phyloP scores from a whole-genome alignment of 2,797 vertebrate species.

The Acipenser oxyrinchus region DNA sequence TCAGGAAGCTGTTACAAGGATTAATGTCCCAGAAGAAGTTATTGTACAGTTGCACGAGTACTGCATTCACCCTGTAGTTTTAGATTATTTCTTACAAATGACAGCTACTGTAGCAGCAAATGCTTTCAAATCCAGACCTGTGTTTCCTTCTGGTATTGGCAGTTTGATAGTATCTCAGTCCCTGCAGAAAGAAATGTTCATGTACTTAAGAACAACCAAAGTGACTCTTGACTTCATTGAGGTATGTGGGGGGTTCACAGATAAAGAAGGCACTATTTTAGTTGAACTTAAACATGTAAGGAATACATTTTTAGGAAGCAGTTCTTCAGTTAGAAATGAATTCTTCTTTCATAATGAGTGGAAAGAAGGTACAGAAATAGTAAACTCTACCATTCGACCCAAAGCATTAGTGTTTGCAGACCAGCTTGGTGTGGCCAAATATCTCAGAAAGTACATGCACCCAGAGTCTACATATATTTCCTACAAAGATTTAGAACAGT shows the following conservation, averaged over 20 bases:
- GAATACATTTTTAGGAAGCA: constrained; percentile 55
- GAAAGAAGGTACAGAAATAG: constrained; percentile 25
- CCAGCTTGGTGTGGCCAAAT: constrained; percentile 55
- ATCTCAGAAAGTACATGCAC: constrained; percentile 54
- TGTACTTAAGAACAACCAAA: constrained; percentile 64
- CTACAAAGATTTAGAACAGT: constrained; percentile 26
- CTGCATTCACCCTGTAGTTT: constrained; percentile 70
- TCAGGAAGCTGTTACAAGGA: constrained; percentile 62
- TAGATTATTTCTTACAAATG: constrained; percentile 81
- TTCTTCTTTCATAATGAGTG: constrained; percentile 67
- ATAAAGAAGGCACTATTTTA: constrained; percentile 57
- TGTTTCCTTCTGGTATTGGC: constrained; percentile 67
- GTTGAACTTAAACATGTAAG: constrained; percentile 63
- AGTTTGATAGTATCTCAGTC: constrained; percentile 59
- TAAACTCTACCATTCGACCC: constrained; percentile 28
- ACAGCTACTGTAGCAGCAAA: constrained; percentile 46
- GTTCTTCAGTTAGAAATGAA: constrained; percentile 38
- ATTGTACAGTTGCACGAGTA: constrained; percentile 55
- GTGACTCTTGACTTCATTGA: constrained; percentile 56
- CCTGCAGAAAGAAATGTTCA: constrained; percentile 65
- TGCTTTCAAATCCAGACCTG: constrained; percentile 34
- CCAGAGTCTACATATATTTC: constrained; percentile 34
- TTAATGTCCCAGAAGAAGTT: constrained; percentile 56
- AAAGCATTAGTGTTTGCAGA: constrained; percentile 73
- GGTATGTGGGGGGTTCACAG: constrained; percentile 74